These are phyloP conservation scores for Drosophila meridiana DNA, from an alignment of 2,888 invertebrate genomes.

Conservation along the genomic window DNA sequence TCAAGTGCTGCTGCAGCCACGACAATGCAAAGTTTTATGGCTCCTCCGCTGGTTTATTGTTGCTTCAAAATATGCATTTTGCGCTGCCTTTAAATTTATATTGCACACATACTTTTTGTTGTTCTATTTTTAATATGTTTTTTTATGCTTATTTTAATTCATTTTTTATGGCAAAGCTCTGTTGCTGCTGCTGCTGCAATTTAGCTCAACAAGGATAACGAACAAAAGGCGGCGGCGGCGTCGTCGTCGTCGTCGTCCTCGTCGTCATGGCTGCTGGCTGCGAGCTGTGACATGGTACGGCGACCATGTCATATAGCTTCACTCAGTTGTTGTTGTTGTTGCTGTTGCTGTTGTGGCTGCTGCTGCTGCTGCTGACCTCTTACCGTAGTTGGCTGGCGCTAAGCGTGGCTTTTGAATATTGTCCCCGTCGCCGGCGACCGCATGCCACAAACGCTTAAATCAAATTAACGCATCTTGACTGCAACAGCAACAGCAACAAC, in stretches of 20 bases:
- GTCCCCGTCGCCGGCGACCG: slow-evolving; percentile 43
- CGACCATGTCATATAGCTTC: slow-evolving; percentile 54
- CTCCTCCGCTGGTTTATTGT: slow-evolving; percentile 34
- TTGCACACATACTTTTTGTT: slow-evolving; percentile 6
- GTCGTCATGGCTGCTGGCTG: slow-evolving; percentile 36
- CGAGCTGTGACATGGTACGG: slow-evolving; percentile 53
- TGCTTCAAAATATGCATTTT: slow-evolving; percentile 39
- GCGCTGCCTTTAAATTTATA: slow-evolving; percentile 42
- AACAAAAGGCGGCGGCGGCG: slow-evolving; percentile 44
- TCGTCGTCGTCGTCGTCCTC: slow-evolving; percentile 27
- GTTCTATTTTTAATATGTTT: slow-evolving; percentile 10
- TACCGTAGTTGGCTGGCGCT: slow-evolving; percentile 34
- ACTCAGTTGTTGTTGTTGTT: slow-evolving; percentile 12
- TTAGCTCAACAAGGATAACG: slow-evolving; percentile 44
- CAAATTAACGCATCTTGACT: slow-evolving; percentile 73
- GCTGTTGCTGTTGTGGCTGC: slow-evolving; percentile 4
- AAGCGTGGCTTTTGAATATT: slow-evolving; percentile 43
- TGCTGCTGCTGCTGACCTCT: slow-evolving; percentile 28
- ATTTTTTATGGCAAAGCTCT: slow-evolving; percentile 25
- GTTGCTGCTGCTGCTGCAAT: slow-evolving; percentile 13
- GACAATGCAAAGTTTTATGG: slow-evolving; percentile 45
- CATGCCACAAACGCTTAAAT: slow-evolving; percentile 71
- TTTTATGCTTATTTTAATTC: slow-evolving; percentile 30
- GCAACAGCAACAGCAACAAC: slow-evolving; percentile 35
- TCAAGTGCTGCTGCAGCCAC: slow-evolving; percentile 8